Conservation (phyloP, 2,797 vertebrate species). For the Pipistrellus pygmaeus region DNA sequence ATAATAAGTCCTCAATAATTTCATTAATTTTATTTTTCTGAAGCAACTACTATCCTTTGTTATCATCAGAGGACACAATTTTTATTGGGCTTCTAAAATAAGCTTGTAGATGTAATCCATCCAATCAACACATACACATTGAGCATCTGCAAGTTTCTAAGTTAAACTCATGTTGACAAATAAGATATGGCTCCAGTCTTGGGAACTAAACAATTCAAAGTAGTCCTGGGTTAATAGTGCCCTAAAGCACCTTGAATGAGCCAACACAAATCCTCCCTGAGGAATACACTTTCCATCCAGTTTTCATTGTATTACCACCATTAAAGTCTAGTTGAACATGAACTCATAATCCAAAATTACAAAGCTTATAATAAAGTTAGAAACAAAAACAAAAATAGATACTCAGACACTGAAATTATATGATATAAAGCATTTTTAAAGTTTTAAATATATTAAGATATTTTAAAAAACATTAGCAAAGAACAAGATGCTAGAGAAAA, state of each 20-base stretch:
- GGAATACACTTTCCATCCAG: constrained; percentile 39
- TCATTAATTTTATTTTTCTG: constrained; percentile 55
- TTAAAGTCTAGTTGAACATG: constrained; percentile 56
- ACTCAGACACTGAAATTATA: constrained; percentile 52
- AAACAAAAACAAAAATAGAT: constrained; percentile 58
- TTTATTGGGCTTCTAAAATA: constrained; percentile 1
- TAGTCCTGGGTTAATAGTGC: constrained; percentile 55
- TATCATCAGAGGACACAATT: constrained; percentile 7
- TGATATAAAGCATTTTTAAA: constrained; percentile 39
- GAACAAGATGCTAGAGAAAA: constrained; percentile 38
- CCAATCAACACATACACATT: constrained; percentile 37
- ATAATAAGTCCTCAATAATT: neutral
- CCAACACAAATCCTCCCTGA: constrained; percentile 61
- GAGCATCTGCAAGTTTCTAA: constrained; percentile 17
- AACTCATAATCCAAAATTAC: constrained; percentile 72
- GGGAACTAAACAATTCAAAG: constrained; percentile 62
- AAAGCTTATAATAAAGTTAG: constrained; percentile 63
- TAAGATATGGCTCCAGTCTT: constrained; percentile 5
- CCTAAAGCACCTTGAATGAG: constrained; percentile 47
- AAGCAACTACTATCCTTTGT: constrained; percentile 12
- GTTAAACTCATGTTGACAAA: constrained; percentile 58
- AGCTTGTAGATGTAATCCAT: neutral
- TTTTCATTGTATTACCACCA: constrained; percentile 58
- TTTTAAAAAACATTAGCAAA: constrained; percentile 58
- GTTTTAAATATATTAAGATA: constrained; percentile 29